Base-by-base conservation (phyloP, 2,888 invertebrate genomes). In the Drosophila atripex region DNA sequence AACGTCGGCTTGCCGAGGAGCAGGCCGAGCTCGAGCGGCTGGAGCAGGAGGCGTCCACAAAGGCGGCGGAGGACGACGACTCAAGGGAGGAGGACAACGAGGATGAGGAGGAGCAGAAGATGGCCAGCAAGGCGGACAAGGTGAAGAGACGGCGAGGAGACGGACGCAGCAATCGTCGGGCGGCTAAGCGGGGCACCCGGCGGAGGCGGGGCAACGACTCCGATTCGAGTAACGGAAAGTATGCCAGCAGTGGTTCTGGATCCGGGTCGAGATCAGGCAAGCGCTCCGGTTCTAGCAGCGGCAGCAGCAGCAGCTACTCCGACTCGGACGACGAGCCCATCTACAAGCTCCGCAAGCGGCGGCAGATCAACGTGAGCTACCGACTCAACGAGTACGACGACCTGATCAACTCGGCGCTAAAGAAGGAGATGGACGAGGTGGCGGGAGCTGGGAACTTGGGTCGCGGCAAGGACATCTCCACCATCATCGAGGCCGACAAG, bases 361-460 rank as follows among this genome's bases (percentile, higher is more conserved):
- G 95, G 0, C 95, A 95, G 88, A 94, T 96, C 46, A 96, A 95
- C 76, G 95, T 97, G 59, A 97, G 96, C 90, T 96, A 96, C 88
- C 94, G 95, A 73, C 96, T 98, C 80, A 96, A 97, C 89, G 98
- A 99, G 91, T 99, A 97, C 92, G 99, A 99, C 90, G 96, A 98
- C 30, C 94, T 99, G 90, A 99, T 99, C 80, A 96, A 97, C 90
- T 97, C 97, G 41, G 99, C 99, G 9, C 95, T 97, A 76, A 94
- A 95, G 92, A 90, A 91, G 59, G 96, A 96, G 88, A 94, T 95
- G 88, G 95, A 95, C 28, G 94, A 95, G 4, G 94, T 94, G 0
- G 95, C 95, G 60, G 95, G 96, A 25, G 95, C 95, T 0, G 96
- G 97, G 0, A 96, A 95, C 90, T 94, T 95, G 80, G 95, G 96